Percentiles rank a stretch among this genome's conserved stretches.
Conservation (phyloP, 2,797 vertebrate species). For the Periparus ater region DNA sequence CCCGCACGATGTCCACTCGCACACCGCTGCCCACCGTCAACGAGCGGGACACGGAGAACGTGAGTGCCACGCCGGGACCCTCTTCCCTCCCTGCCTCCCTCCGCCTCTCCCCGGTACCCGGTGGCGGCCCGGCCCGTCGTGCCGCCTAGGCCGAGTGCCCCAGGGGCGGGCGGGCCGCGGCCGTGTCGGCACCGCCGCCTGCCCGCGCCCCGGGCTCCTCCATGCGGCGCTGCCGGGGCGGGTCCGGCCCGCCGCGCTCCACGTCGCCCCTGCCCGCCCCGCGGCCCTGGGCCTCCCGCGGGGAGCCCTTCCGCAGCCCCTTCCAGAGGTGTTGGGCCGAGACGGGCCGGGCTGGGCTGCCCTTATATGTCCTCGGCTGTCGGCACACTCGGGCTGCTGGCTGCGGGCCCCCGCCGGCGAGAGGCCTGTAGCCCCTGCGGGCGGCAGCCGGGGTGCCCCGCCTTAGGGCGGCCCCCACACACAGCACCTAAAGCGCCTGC, state of each 20-base stretch:
- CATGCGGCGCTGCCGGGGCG: constrained; percentile 32
- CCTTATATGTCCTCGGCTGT: constrained; percentile 5
- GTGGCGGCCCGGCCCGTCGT: neutral
- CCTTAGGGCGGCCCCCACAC: neutral
- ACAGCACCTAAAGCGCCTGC: neutral
- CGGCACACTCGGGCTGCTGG: neutral
- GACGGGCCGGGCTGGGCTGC: neutral
- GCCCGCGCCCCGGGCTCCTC: neutral
- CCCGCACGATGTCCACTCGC: constrained; percentile 88
- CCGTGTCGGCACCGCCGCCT: neutral
- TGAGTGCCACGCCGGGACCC: constrained; percentile 74
- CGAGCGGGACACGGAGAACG: constrained; percentile 92
- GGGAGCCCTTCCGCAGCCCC: neutral
- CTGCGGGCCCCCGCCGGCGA: neutral
- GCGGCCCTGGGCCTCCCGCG: neutral
- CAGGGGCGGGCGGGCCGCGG: neutral
- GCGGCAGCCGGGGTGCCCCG: neutral
- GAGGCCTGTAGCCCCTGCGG: neutral
- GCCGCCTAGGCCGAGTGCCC: neutral
- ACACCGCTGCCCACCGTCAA: constrained; percentile 96
- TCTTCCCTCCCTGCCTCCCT: neutral
- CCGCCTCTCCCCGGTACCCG: neutral
- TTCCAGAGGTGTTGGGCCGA: neutral
- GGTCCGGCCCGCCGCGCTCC: neutral
- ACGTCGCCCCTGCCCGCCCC: neutral